These are phyloP conservation scores for Ispidina lecontei DNA, from an alignment of 2,797 vertebrate genomes.

Conservation along the genomic window DNA sequence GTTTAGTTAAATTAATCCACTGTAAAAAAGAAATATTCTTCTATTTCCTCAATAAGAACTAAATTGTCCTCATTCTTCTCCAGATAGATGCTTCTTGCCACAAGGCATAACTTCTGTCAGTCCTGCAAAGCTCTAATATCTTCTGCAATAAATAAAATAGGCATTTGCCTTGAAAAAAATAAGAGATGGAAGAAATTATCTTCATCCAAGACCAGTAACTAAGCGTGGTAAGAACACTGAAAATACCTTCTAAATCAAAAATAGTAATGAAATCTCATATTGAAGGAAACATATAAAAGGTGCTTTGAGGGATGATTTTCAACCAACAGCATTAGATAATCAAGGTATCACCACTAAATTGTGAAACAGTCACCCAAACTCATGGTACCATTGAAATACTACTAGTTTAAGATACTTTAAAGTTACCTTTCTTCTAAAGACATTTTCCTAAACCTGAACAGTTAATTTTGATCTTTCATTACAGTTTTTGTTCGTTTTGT, in stretches of 20 bases:
- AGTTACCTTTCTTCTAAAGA: neutral
- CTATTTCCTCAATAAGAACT: neutral
- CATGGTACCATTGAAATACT: neutral
- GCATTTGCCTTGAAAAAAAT: neutral
- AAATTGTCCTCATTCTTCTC: neutral
- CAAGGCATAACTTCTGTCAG: neutral
- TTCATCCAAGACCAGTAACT: neutral
- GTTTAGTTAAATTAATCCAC: neutral
- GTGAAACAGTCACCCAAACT: neutral
- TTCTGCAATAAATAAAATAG: neutral
- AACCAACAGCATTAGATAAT: neutral
- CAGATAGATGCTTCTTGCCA: neutral
- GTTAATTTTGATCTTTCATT: neutral
- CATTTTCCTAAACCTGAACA: neutral
- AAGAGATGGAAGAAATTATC: neutral
- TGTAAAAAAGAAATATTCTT: neutral
- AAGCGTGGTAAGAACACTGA: neutral
- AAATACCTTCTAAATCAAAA: slow-evolving; percentile 1
- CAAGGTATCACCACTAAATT: neutral
- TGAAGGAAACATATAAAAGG: neutral
- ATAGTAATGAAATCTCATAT: neutral
- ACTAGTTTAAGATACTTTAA: neutral
- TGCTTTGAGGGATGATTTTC: neutral
- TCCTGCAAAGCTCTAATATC: neutral
- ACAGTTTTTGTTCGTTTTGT: neutral